Evolutionary conservation across 2,113 vertebrate species (phyloP).

Genomic region (Camelus dromedarius): DNA sequence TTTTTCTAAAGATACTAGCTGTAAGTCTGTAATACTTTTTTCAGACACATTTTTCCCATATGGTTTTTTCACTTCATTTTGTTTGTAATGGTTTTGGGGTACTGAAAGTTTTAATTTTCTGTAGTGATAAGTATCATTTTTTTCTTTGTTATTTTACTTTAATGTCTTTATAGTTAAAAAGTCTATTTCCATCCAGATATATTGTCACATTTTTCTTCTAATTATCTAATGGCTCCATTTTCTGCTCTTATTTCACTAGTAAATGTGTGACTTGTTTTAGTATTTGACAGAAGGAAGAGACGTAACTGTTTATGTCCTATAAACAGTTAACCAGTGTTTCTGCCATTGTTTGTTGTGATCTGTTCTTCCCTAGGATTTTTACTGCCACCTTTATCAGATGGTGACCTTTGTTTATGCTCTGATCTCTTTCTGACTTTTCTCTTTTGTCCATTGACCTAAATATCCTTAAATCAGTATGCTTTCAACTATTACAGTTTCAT

Average conservation of each 20-base stretch:
- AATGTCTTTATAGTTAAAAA: neutral
- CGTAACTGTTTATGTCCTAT: neutral
- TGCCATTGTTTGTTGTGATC: neutral
- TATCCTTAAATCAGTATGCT: neutral
- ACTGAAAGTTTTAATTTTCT: slow-evolving; percentile 36
- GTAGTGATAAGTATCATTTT: neutral
- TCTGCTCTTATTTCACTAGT: neutral
- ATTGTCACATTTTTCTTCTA: neutral
- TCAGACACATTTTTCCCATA: neutral
- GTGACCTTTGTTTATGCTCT: neutral
- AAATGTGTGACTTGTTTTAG: neutral
- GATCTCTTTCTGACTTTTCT: neutral
- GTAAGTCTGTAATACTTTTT: neutral
- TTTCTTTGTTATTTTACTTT: slow-evolving; percentile 53
- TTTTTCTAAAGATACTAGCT: neutral
- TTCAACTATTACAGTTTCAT: neutral
- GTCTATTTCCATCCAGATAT: neutral
- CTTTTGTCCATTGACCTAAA: neutral
- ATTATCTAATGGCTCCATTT: neutral
- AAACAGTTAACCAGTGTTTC: neutral
- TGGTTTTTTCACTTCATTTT: neutral
- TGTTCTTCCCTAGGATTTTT: neutral
- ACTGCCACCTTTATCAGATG: neutral
- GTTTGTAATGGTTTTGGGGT: neutral
- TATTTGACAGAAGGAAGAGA: neutral